Percentiles rank a stretch among this genome's conserved stretches.
These are phyloP conservation scores for Ethmia dodecea DNA, from an alignment of 2,888 invertebrate genomes.

Conservation along the genomic window DNA sequence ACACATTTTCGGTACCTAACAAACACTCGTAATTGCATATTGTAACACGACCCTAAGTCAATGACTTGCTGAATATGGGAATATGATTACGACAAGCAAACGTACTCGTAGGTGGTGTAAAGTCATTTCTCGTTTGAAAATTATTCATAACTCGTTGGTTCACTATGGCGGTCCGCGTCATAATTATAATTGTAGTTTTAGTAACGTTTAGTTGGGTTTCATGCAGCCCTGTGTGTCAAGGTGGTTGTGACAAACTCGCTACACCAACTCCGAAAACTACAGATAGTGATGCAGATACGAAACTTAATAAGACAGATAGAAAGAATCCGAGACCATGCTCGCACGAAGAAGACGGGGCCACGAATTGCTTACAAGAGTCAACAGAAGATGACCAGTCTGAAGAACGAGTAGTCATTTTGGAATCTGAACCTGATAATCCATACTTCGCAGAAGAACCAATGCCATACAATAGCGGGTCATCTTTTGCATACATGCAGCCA, in stretches of 20 bases:
- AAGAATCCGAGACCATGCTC: too few relatives aligned
- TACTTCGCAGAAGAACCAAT: neutral
- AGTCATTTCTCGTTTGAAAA: neutral
- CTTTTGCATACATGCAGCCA: neutral
- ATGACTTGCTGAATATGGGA: neutral
- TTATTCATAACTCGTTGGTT: conserved; percentile 1
- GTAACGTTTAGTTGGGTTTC: neutral
- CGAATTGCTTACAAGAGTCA: too few relatives aligned
- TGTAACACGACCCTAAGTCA: neutral
- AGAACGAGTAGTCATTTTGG: too few relatives aligned
- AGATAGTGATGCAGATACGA: too few relatives aligned
- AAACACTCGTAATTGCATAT: neutral
- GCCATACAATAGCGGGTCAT: neutral
- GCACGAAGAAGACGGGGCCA: too few relatives aligned
- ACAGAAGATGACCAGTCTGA: too few relatives aligned
- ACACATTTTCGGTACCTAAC: too few relatives aligned
- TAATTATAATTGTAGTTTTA: conserved; percentile 1
- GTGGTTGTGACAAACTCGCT: neutral
- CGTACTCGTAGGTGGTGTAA: neutral
- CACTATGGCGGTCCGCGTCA: conserved; percentile 2
- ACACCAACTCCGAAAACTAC: neutral
- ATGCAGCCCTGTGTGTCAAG: conserved; percentile 1
- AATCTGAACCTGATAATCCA: too few relatives aligned
- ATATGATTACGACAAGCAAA: neutral
- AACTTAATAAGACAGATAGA: too few relatives aligned